phyloP scores from a whole-genome alignment of 1,140 invertebrate species.

The Caenorhabditis latens region DNA sequence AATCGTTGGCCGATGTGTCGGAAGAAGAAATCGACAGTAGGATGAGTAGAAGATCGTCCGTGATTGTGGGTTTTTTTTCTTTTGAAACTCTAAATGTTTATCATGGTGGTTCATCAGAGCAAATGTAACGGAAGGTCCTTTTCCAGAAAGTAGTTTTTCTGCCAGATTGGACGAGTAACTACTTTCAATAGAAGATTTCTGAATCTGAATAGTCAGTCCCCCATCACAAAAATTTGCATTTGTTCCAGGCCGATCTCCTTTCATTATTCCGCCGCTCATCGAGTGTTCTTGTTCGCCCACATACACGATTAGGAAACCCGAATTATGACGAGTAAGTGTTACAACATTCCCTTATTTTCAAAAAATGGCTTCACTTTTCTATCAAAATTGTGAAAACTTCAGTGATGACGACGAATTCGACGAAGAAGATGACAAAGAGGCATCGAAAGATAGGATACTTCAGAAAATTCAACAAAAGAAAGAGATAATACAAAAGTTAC shows the following conservation, averaged over 20 bases:
- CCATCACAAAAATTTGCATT: neutral
- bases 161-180: no score
- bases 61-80: conserved; percentile 3
- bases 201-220: neutral
- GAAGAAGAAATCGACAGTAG: conserved; percentile 42
- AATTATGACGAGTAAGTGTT: conserved; percentile 47
- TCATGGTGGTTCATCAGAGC: no score
- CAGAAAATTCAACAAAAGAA: conserved; percentile 92
- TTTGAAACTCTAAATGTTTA: no score
- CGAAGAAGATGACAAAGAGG: conserved; percentile 68
- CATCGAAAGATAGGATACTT: conserved; percentile 80
- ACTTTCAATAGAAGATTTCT: no score
- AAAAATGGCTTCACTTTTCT: neutral
- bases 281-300: conserved; percentile 60
- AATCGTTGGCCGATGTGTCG: conserved; percentile 18
- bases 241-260: conserved; percentile 67
- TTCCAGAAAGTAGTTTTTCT: no score
- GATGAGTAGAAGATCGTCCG: conserved; percentile 39
- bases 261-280: conserved; percentile 69
- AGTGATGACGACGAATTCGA: conserved; percentile 67
- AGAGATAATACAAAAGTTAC: conserved; percentile 88
- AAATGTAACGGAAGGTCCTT: no score
- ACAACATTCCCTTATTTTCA: conserved; percentile 5
- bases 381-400: neutral
- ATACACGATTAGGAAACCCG: conserved; percentile 44